These are phyloP conservation scores for Helicolenus hilgendorfi DNA, from an alignment of 2,797 vertebrate genomes.

Conservation along the genomic window DNA sequence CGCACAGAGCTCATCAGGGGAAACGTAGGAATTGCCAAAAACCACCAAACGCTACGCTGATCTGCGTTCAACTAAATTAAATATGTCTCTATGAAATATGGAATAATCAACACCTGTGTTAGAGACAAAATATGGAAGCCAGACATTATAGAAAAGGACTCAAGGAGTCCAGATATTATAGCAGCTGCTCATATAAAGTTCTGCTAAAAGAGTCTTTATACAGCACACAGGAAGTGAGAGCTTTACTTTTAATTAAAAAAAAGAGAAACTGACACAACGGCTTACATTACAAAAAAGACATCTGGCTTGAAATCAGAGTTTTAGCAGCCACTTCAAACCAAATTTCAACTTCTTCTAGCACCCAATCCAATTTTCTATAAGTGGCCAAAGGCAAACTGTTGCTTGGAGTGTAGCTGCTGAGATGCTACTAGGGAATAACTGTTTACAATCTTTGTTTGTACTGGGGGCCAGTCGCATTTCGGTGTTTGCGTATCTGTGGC, in stretches of 20 bases:
- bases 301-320: neutral
- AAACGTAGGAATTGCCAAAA: slow-evolving; percentile 38
- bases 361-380: neutral
- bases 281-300: neutral
- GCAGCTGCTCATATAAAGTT: neutral
- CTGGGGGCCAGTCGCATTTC: slow-evolving; percentile 20
- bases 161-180: neutral
- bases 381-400: slow-evolving; percentile 4
- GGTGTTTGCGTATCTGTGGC: slow-evolving; percentile 56
- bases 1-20: slow-evolving; percentile 66
- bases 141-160: neutral
- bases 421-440: slow-evolving; percentile 13
- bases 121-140: neutral
- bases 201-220: neutral
- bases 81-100: neutral
- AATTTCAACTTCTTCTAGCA: neutral
- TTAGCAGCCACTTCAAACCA: neutral
- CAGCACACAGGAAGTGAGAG: neutral
- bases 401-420: slow-evolving; percentile 3
- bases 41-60: slow-evolving; percentile 29
- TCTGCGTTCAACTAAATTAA: slow-evolving; percentile 1
- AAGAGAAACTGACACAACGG: neutral
- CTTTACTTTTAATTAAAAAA: neutral
- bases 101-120: neutral
- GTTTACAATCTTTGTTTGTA: slow-evolving; percentile 48